These are phyloP conservation scores for Cylindroiulus punctatus DNA, from an alignment of 2,888 invertebrate genomes.

Conservation along the genomic window DNA sequence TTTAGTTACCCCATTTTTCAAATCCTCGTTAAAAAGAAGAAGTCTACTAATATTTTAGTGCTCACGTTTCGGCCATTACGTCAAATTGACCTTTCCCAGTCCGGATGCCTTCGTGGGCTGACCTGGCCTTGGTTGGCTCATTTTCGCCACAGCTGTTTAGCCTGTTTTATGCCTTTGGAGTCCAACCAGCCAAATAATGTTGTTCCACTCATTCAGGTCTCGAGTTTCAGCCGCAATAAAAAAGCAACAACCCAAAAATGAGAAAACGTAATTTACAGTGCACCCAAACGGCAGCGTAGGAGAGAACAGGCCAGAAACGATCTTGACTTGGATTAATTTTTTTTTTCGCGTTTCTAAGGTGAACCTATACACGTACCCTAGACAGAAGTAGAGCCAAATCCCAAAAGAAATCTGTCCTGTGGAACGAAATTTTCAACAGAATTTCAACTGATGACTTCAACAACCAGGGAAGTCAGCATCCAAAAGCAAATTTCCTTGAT, in stretches of 20 bases:
- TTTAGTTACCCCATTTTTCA: too few relatives aligned
- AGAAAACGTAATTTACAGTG: too few relatives aligned
- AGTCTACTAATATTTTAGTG: not conserved
- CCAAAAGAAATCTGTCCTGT: too few relatives aligned
- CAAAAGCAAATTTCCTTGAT: too few relatives aligned
- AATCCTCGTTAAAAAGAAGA: not conserved
- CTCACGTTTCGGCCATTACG: slow-evolving; percentile 23
- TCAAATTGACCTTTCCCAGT: not conserved
- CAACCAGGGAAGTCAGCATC: too few relatives aligned
- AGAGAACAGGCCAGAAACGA: not conserved
- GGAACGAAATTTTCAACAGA: too few relatives aligned
- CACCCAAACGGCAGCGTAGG: slow-evolving; percentile 6
- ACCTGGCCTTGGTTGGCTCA: not conserved
- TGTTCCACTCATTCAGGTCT: not conserved
- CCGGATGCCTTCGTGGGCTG: slow-evolving; percentile 18
- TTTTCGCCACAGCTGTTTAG: slow-evolving; percentile 16
- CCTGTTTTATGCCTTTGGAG: not conserved
- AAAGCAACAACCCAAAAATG: not conserved
- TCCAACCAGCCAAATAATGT: not conserved
- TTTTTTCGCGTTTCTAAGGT: not conserved
- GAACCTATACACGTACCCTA: not conserved
- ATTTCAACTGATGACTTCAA: too few relatives aligned
- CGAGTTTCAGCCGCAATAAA: not conserved
- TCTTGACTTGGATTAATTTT: not conserved
- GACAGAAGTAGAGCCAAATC: too few relatives aligned